Evolutionary conservation across 2,888 invertebrate species (phyloP), one percentile per base, ranked within the genome.

Genomic region (Tromatobia lineatoria): DNA sequence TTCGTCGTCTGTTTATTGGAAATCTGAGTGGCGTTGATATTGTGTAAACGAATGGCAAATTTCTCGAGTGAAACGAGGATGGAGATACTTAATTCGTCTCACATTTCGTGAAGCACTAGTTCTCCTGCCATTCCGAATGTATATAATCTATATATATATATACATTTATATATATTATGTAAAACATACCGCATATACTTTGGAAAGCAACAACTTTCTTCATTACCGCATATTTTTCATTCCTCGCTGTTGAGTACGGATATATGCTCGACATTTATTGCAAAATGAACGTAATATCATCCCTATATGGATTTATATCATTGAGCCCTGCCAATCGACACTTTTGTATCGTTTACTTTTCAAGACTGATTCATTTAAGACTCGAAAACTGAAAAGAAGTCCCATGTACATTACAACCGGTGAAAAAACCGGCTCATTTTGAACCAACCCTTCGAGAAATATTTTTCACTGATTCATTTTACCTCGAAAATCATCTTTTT

Each of bases 291-390:
- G 64, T 73, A 77, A 59, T 80, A 59, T 71, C 61, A 57, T 69
- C 52, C 69, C 54, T 47, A 52, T 66, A 64, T 66, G 50, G n/a
- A 52, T 59, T 64, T 66, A 64, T 66, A 71, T 82, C 76, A 71
- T 66, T n/a, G 71, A 76, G 64, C 57, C 75, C 71, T 83, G 83
- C 83, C 80, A 76, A 80, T 83, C 70, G 74, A 79, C 47, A 79
- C 64, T 82, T 85, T 57, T 70, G 70, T 85, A 79, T 81, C 82
- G 83, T 87, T 90, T 88, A 85, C 78, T 88, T 90, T 87, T 85
- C 82, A 91, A 91, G 91, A 91, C 91, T 91, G 91, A 91, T 90
- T 90, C 83, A 83, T 88, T 88, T 89, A 89, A 85, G 83, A 82
- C 77, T 82, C 59, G 59, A 69, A 25, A 23, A 45, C 18, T 25